phyloP scores from a whole-genome alignment of 2,797 vertebrate genomes.

The Typhlichthys eigenmanni region DNA sequence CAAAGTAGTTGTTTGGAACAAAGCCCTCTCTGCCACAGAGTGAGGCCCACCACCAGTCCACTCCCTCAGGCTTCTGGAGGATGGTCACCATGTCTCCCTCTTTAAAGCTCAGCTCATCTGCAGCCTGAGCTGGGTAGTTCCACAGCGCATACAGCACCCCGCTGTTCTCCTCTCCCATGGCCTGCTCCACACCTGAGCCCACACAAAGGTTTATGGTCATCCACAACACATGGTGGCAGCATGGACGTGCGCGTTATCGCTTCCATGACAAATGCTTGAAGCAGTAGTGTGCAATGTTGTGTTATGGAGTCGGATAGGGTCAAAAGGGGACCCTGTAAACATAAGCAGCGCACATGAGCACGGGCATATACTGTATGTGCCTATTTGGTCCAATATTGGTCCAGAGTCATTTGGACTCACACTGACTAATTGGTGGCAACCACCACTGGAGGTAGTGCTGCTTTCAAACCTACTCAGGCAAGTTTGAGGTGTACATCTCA shows the following conservation, averaged over 20 bases:
- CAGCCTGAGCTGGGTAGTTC: constrained; percentile 84
- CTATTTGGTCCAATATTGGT: too few relatives aligned
- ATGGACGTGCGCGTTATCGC: too few relatives aligned
- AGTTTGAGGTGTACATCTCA: too few relatives aligned
- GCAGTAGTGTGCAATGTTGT: neutral
- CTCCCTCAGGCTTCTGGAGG: constrained; percentile 82
- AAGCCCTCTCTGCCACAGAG: constrained; percentile 89
- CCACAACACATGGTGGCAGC: too few relatives aligned
- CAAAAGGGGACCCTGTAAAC: too few relatives aligned
- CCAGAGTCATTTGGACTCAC: too few relatives aligned
- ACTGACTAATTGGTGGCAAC: too few relatives aligned
- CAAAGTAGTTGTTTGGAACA: constrained; percentile 92
- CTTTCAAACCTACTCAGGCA: too few relatives aligned
- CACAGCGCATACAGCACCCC: constrained; percentile 89
- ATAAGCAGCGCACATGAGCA: too few relatives aligned
- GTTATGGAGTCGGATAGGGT: neutral
- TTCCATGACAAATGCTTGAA: too few relatives aligned
- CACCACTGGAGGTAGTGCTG: too few relatives aligned
- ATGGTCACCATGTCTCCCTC: constrained; percentile 91
- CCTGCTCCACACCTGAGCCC: constrained; percentile 82
- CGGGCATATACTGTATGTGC: too few relatives aligned
- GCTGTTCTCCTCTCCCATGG: constrained; percentile 84
- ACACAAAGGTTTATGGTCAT: constrained; percentile 9
- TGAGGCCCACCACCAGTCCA: constrained; percentile 90
- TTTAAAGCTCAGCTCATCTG: constrained; percentile 87